These are phyloP conservation scores for Nanorana parkeri DNA, from an alignment of 2,113 vertebrate genomes.

Conservation along the genomic window DNA sequence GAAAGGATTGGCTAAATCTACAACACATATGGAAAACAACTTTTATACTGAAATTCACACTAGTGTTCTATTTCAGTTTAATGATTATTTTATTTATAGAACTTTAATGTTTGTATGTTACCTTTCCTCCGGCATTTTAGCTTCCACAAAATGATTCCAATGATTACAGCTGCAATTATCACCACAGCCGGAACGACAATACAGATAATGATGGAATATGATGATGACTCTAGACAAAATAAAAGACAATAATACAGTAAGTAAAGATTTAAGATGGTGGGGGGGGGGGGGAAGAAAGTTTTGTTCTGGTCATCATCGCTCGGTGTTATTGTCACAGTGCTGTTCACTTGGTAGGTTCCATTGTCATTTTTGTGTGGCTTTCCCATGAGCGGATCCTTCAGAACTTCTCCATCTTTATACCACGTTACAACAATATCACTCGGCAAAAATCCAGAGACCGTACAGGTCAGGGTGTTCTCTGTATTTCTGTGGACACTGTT, in stretches of 20 bases:
- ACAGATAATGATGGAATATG: too few species aligned
- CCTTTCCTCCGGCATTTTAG: not conserved
- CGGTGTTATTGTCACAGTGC: not conserved
- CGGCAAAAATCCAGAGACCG: not conserved
- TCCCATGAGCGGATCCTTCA: not conserved
- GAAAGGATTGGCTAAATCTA: too few species aligned
- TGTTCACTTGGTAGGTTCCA: not conserved
- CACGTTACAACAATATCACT: not conserved
- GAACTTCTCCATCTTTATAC: not conserved
- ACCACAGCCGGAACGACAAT: too few species aligned
- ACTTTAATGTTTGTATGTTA: not conserved
- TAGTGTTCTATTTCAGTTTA: too few species aligned
- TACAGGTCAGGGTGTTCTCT: constrained; percentile 10
- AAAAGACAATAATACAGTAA: not conserved
- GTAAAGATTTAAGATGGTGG: too few species aligned
- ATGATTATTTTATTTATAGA: too few species aligned
- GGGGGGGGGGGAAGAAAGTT: not conserved
- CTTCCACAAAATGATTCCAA: not conserved
- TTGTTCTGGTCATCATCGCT: not conserved
- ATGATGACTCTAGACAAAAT: not conserved
- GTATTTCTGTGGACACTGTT: not conserved
- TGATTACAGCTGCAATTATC: not conserved
- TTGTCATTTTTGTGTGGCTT: not conserved
- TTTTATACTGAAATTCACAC: too few species aligned
- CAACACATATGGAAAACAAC: too few species aligned